Percentiles rank a stretch among this genome's conserved stretches.
phyloP scores from a whole-genome alignment of 1,140 invertebrate species.

The Drosophila obscura region DNA sequence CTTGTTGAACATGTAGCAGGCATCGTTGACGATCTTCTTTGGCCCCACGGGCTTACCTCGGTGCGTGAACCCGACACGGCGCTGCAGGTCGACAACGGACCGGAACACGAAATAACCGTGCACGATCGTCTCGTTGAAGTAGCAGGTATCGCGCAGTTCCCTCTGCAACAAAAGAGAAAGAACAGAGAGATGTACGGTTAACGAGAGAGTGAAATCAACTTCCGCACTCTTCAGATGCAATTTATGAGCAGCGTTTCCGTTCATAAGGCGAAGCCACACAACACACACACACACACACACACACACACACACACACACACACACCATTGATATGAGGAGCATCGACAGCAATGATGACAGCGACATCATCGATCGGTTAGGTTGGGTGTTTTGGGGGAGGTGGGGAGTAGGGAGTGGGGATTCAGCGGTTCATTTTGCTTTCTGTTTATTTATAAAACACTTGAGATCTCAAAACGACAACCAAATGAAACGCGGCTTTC shows the following conservation, averaged over 20 bases:
- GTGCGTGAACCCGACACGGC: constrained; percentile 81
- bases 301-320: constrained; percentile 8
- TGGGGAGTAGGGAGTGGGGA: constrained; percentile 7
- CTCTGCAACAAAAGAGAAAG: constrained; percentile 56
- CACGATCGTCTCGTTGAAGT: constrained; percentile 83
- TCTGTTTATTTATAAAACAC: constrained; percentile 79
- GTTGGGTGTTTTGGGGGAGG: constrained; percentile 3
- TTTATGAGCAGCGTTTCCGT: constrained; percentile 75
- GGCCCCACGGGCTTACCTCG: constrained; percentile 82
- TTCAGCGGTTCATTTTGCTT: constrained; percentile 30
- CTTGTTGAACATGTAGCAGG: constrained; percentile 81
- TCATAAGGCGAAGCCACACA: not conserved
- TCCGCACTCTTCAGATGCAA: constrained; percentile 55
- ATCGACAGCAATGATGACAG: constrained; percentile 36
- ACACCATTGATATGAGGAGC: constrained; percentile 17
- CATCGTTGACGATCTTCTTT: constrained; percentile 81
- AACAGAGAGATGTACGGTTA: constrained; percentile 10
- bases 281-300: not conserved
- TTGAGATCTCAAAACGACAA: constrained; percentile 67
- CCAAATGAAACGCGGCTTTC: constrained; percentile 70
- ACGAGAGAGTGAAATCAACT: not conserved
- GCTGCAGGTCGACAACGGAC: constrained; percentile 81
- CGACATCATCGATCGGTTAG: constrained; percentile 15
- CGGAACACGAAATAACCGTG: constrained; percentile 84
- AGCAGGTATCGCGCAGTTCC: constrained; percentile 83